Evolutionary conservation across 2,888 invertebrate species (phyloP).

Genomic region (Oscheius sp.): DNA sequence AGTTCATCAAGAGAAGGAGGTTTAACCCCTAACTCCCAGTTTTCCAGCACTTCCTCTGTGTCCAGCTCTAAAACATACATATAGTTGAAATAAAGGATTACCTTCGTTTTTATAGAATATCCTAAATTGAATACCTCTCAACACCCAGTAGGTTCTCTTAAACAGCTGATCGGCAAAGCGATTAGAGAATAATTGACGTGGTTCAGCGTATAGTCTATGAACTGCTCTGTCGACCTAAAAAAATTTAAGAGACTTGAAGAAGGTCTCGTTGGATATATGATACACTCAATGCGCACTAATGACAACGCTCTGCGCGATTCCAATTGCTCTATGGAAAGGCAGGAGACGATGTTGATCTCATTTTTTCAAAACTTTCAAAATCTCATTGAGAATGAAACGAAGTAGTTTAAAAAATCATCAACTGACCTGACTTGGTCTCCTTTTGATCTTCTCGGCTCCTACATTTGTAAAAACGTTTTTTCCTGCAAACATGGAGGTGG

Average conservation of each 20-base stretch:
- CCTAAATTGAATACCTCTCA: constrained; percentile 54
- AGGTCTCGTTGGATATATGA: constrained; percentile 14
- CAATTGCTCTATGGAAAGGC: constrained; percentile 14
- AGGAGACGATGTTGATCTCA: constrained; percentile 8
- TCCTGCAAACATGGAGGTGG: constrained; percentile 50
- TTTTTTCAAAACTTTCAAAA: too few relatives aligned
- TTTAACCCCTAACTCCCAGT: constrained; percentile 52
- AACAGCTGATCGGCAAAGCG: constrained; percentile 42
- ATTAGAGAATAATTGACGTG: constrained; percentile 40
- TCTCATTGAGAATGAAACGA: background rate
- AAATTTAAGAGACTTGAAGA: background rate
- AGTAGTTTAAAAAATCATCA: background rate
- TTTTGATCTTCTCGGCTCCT: constrained; percentile 41
- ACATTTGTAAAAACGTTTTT: constrained; percentile 54
- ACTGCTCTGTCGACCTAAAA: constrained; percentile 55
- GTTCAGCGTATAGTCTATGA: constrained; percentile 52
- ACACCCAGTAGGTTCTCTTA: constrained; percentile 56
- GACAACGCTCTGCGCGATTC: constrained; percentile 16
- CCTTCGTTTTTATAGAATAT: constrained; percentile 63
- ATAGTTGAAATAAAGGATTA: constrained; percentile 7
- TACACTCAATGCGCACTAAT: constrained; percentile 24
- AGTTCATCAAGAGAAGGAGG: constrained; percentile 45
- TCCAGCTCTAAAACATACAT: constrained; percentile 45
- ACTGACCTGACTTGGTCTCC: constrained; percentile 54
- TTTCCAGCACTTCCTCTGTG: constrained; percentile 50